Base-by-base conservation (phyloP, 1,140 invertebrate genomes). In the Tetraneura akinire region DNA sequence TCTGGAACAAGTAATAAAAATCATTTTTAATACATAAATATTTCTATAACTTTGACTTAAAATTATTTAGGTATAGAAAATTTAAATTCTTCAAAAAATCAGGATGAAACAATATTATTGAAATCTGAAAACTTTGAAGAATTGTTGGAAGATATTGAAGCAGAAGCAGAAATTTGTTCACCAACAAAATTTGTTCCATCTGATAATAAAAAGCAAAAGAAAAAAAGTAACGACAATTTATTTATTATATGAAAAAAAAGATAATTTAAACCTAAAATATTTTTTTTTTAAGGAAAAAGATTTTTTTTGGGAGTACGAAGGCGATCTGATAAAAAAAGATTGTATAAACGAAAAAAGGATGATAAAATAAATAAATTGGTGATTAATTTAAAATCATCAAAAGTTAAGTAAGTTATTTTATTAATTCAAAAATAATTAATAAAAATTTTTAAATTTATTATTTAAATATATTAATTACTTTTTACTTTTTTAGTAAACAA, bases 61-160 rank as follows among this genome's bases (percentile, higher is more conserved):
- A 23, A 71, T 18, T 51, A 42, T 32, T 4, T 4, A 51, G 66
- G 10, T 71, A 3, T 1, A 6, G 68, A 71, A n/a, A 71, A 6
- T n/a, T 18, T 13, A 29, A 29, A 21, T 66, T 70, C 45, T 49
- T 70, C 23, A 49, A 70, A 51, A 32, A 1, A 29, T 71, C 29
- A n/a, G 9, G 26, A n/a, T 32, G 68, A 71, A 71, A 51, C 68
- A 18, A 71, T 29, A 51, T 51, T 71, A 32, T 51, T 29, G 10
- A 71, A 23, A 51, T 29, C 53, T 4, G 55, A 78, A 45, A 78
- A 62, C 42, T 78, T 78, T 78, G 74, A 78, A 60, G 74, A 78
- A 78, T 29, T 26, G 62, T 29, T 78, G 4, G 74, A 78, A 26
- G 74, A 78, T 62, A 78, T 78, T 26, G 74, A 78, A 78, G 74